Evolutionary conservation across 2,888 invertebrate genomes (phyloP), one percentile per base, ranked within the genome.

Genomic region (Malacosoma neustria): DNA sequence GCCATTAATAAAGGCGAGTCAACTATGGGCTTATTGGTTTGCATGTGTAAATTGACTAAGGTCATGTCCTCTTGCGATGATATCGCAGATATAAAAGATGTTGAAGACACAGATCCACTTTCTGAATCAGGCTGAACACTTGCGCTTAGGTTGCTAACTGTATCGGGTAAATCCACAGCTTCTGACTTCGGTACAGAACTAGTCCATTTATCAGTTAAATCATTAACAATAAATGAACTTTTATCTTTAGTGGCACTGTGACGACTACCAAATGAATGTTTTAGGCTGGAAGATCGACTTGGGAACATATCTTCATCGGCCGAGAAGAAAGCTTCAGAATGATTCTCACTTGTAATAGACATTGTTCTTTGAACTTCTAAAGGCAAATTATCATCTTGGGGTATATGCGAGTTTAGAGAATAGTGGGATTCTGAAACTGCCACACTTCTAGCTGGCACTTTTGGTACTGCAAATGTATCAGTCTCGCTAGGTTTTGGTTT

Each of bases 1-100:
- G 96, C 94, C 96, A 98, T 96, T 0, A 98, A 82, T 36, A 98
- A 82, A 0, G 98, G 97, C 0, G 98, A 98, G 59, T 97, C 96
- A 4, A 95, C 92, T 45, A 98, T 98, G 0, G 97, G 94, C 41
- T 91, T 88, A 67, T 95, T 95, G 14, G 96, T 92, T 82, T 98
- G 98, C 90, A 96, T 95, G 60, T 97, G 97, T 11, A 98, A 87
- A 75, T 98, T 97, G 0, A 98, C 95, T 37, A 96, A 75, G 0
- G 95, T 95, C 73, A 95, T 91, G 64, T 96, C 96, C 75, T 97
- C 96, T 69, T 96, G 96, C 7, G 96, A 97, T 1, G 95, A 97
- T 48, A 95, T 92, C 2, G 96, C 97, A 0, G 96, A 97, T 52
- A 93, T 95, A 54, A 95, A 95, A 0, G 94, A 94, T 1, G 92